Base-by-base conservation (phyloP, 2,113 vertebrate genomes). In the Emberiza fucata region DNA sequence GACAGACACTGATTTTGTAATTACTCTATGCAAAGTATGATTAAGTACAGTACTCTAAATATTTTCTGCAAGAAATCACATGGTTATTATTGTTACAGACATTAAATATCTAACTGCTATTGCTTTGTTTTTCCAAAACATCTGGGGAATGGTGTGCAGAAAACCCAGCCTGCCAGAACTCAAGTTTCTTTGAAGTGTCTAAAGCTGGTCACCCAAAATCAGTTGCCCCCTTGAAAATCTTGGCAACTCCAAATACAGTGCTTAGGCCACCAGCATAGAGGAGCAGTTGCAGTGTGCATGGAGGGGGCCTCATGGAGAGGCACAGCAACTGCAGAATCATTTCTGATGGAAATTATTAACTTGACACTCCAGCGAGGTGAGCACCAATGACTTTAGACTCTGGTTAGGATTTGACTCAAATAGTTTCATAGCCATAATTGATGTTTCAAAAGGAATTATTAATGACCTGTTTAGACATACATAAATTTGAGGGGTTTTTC, bases 61-160 rank as follows among this genome's bases (percentile, higher is more conserved):
- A 92, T 75, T 75, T 94, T 95, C 84, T 90, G 39, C 45, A 88
- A 60, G 87, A 96, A 97, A 88, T 80, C 72, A 91, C 31, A 94
- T 45, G 40, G 63, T 85, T 82, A 88, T 88, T 96, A 94, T 91
- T 94, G 76, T 93, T 95, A 91, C 82, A 90, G 50, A 94, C 42
- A 50, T 92, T 85, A 79, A 86, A 85, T 71, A 85, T 92, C 42
- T 90, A 92, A 90, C 72, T 86, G 91, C 81, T 88, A 93, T 65
- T 88, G 64, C 84, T 84, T 91, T 85, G 73, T 84, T 88, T 88
- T 92, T 81, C 84, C 61, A 93, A 94, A 96, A 94, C 93, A 96
- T 96, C 83, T 93, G 80, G 83, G 88, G 59, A 88, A 91, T 86
- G 78, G 86, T 85, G 64, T 81, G 53, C 69, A 90, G 88, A 92